phyloP scores from a whole-genome alignment of 1,140 invertebrate genomes.

The Akabosia matsudoensis region DNA sequence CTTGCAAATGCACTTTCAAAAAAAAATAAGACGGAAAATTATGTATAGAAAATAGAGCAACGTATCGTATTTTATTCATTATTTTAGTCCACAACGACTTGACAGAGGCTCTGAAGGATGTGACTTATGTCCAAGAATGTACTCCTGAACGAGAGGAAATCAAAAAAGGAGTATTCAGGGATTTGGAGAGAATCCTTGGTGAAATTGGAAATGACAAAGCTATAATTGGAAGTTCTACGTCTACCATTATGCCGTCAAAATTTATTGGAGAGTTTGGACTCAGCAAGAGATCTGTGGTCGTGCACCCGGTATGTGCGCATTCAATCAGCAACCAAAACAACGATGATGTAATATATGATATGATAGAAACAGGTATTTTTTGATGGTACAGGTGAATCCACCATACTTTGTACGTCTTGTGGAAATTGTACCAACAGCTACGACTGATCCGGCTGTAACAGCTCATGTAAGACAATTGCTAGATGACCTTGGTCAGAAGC shows the following conservation, averaged over 20 bases:
- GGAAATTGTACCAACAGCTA: conserved; percentile 89
- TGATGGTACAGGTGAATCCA: conserved; percentile 71
- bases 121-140: conserved; percentile 82
- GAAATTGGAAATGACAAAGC: conserved; percentile 62
- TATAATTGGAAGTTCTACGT: conserved; percentile 86
- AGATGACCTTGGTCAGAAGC: conserved; percentile 83
- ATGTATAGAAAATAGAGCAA: not conserved
- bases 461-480: conserved; percentile 70
- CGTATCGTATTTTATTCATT: not conserved
- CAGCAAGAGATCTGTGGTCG: conserved; percentile 69
- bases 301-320: conserved; percentile 73
- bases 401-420: conserved; percentile 92
- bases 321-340: no score
- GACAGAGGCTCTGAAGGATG: conserved; percentile 64
- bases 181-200: conserved; percentile 62
- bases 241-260: conserved; percentile 79
- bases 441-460: conserved; percentile 71
- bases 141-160: conserved; percentile 83
- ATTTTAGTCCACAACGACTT: conserved; percentile 62
- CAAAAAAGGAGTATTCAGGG: conserved; percentile 74
- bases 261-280: conserved; percentile 78
- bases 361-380: not conserved
- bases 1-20: no score
- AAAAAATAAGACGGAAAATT: no score
- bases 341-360: conserved; percentile 9